phyloP scores from a whole-genome alignment of 2,888 invertebrate species.

The Scelioninae gen. 1 region DNA sequence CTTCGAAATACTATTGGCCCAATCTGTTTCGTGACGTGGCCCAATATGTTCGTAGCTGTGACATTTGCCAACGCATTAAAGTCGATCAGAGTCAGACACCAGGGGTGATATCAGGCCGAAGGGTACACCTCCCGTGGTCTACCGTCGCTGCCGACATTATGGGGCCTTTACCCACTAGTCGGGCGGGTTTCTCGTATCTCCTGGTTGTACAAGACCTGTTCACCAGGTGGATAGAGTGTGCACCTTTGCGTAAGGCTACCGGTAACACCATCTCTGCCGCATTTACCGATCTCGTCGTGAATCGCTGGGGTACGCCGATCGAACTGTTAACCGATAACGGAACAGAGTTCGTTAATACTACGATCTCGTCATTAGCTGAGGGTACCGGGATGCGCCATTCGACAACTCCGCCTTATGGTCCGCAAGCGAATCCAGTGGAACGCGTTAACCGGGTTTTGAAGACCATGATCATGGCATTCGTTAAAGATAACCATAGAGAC shows the following conservation, averaged over 20 bases:
- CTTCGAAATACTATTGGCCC: not conserved
- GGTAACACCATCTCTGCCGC: slow-evolving; percentile 26
- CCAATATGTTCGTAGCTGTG: slow-evolving; percentile 14
- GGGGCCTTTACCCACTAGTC: too few species aligned
- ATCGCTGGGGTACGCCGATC: slow-evolving; percentile 68
- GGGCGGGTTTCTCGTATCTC: too few species aligned
- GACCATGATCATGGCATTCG: slow-evolving; percentile 2
- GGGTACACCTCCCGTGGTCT: slow-evolving; percentile 1
- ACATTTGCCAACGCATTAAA: slow-evolving; percentile 9
- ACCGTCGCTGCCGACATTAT: too few species aligned
- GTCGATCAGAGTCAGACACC: not conserved
- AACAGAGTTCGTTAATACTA: slow-evolving; percentile 62
- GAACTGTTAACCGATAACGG: slow-evolving; percentile 72
- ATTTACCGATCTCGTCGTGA: slow-evolving; percentile 65
- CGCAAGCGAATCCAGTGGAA: slow-evolving; percentile 11
- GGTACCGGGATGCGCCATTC: not conserved
- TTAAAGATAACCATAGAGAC: slow-evolving; percentile 3
- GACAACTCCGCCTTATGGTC: slow-evolving; percentile 15
- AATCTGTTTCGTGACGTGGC: too few species aligned
- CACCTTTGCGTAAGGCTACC: slow-evolving; percentile 41
- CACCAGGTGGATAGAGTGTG: slow-evolving; percentile 48
- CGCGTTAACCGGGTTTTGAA: slow-evolving; percentile 11
- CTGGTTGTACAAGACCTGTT: slow-evolving; percentile 58
- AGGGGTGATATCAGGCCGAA: not conserved
- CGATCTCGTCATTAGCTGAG: not conserved